A percentile compares a stretch with the other conserved stretches of the same genome.
These are phyloP conservation scores for Microplitis deprimator DNA, from an alignment of 2,888 invertebrate genomes.

Conservation along the genomic window DNA sequence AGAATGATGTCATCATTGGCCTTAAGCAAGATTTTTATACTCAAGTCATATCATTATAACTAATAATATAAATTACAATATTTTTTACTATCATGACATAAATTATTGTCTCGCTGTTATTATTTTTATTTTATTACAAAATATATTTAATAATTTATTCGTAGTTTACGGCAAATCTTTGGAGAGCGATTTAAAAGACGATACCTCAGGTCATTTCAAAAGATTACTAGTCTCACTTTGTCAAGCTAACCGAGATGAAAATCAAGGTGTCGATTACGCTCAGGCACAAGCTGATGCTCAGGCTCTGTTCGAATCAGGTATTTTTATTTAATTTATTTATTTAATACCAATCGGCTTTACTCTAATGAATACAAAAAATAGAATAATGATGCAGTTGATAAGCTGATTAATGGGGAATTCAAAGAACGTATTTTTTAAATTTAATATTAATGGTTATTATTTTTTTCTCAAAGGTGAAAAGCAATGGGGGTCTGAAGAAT, in stretches of 20 bases:
- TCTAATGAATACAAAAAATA: too few relatives aligned
- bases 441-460: not conserved
- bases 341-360: not conserved
- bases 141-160: slow-evolving; percentile 43
- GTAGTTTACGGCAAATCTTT: slow-evolving; percentile 86
- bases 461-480: slow-evolving; percentile 74
- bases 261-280: slow-evolving; percentile 86
- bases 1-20: slow-evolving; percentile 22
- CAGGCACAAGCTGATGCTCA: slow-evolving; percentile 88
- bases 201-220: slow-evolving; percentile 97
- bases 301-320: slow-evolving; percentile 80
- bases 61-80: not conserved
- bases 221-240: slow-evolving; percentile 89
- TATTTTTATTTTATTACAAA: slow-evolving; percentile 3
- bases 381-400: too few relatives aligned
- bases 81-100: not conserved
- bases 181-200: slow-evolving; percentile 90
- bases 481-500: slow-evolving; percentile 93
- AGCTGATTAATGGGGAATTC: too few relatives aligned
- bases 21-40: not conserved
- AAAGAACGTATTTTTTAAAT: not conserved
- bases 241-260: slow-evolving; percentile 92
- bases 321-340: slow-evolving; percentile 24
- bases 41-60: slow-evolving; percentile 4
- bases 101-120: slow-evolving; percentile 3